phyloP scores from a whole-genome alignment of 1,140 invertebrate genomes.

The Zaprionus ornatus region DNA sequence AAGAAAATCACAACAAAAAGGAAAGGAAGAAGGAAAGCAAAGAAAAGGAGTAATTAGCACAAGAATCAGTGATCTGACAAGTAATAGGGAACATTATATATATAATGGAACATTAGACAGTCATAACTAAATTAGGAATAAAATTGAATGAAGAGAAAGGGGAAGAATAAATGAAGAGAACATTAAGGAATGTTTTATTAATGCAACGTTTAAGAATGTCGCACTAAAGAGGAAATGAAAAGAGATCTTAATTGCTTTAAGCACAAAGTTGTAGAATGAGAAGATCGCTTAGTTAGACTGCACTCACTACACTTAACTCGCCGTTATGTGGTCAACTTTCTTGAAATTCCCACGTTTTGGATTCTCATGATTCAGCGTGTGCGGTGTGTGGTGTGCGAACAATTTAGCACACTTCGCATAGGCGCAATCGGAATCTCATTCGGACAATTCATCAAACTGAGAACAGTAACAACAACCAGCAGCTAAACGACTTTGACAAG shows the following conservation, averaged over 20 bases:
- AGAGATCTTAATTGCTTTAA: background rate
- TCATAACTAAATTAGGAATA: too few relatives aligned
- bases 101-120: too few relatives aligned
- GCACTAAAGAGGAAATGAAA: background rate
- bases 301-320: background rate
- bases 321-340: background rate
- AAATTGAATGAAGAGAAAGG: too few relatives aligned
- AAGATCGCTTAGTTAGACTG: background rate
- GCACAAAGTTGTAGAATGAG: background rate
- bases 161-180: too few relatives aligned
- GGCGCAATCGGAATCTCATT: slow-evolving; percentile 28
- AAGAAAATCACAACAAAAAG: background rate
- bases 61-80: too few relatives aligned
- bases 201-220: background rate
- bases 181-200: too few relatives aligned
- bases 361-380: slow-evolving; percentile 43
- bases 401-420: slow-evolving; percentile 69
- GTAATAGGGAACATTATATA: too few relatives aligned
- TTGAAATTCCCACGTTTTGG: slow-evolving; percentile 56
- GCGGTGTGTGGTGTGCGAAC: slow-evolving; percentile 61
- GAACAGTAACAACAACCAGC: slow-evolving; percentile 18
- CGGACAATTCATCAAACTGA: slow-evolving; percentile 67
- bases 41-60: background rate
- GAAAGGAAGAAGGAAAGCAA: background rate
- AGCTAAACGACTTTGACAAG: slow-evolving; percentile 71